Percentiles rank a stretch among this genome's conserved stretches.
These are phyloP conservation scores for Ectemnius cavifrons DNA, from an alignment of 2,888 invertebrate genomes.

Conservation along the genomic window DNA sequence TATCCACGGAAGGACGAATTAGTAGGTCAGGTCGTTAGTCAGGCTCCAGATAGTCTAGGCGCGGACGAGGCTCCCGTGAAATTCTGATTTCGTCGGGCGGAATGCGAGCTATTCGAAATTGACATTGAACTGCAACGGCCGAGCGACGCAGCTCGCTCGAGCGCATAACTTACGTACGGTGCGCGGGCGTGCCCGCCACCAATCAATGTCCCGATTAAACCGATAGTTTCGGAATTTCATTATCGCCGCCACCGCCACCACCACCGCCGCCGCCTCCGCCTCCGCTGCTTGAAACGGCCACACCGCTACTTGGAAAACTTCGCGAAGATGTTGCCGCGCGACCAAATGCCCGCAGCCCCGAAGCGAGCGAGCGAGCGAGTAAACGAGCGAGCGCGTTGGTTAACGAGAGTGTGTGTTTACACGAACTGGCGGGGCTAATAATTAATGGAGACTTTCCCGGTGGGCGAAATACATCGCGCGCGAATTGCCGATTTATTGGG, in stretches of 20 bases:
- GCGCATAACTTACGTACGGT: slow-evolving; percentile 50
- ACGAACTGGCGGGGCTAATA: slow-evolving; percentile 47
- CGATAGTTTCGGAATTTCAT: slow-evolving; percentile 75
- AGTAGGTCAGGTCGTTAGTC: slow-evolving; percentile 9
- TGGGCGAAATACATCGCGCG: slow-evolving; percentile 38
- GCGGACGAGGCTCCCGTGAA: slow-evolving; percentile 8
- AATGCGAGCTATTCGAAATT: slow-evolving; percentile 47
- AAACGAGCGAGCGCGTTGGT: background rate
- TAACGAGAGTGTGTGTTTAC: background rate
- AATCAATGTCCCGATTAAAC: slow-evolving; percentile 71
- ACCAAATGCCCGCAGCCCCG: slow-evolving; percentile 42
- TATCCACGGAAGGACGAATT: background rate
- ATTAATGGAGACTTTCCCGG: slow-evolving; percentile 57
- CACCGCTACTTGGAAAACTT: slow-evolving; percentile 66
- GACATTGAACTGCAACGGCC: slow-evolving; percentile 34
- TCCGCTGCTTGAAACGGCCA: slow-evolving; percentile 65
- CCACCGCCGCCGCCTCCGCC: slow-evolving; percentile 34
- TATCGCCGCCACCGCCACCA: slow-evolving; percentile 60
- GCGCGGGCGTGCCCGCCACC: slow-evolving; percentile 63
- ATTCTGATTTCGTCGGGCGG: slow-evolving; percentile 40
- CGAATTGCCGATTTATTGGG: slow-evolving; percentile 42
- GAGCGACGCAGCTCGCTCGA: slow-evolving; percentile 18
- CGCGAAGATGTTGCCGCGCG: slow-evolving; percentile 31
- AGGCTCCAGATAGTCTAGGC: background rate
- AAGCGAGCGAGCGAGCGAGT: background rate